These are phyloP conservation scores for Leucophenga varia DNA, from an alignment of 1,140 invertebrate species.

Conservation along the genomic window DNA sequence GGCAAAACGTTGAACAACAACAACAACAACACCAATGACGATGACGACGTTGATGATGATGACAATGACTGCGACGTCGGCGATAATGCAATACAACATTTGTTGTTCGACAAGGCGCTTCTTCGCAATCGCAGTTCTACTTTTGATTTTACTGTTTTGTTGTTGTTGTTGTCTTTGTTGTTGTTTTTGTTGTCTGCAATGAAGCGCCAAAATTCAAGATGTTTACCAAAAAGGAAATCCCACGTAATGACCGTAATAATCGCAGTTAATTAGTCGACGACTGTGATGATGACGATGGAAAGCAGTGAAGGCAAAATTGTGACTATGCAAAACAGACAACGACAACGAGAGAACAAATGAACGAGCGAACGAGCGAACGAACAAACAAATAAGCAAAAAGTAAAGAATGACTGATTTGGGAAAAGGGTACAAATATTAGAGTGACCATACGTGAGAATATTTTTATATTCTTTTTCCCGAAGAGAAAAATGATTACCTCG, in stretches of 20 bases:
- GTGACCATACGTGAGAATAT: no score
- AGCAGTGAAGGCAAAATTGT: slow-evolving; percentile 3
- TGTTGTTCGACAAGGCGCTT: no score
- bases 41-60: slow-evolving; percentile 5
- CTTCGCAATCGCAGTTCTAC: no score
- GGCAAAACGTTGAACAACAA: slow-evolving; percentile 12
- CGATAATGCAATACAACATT: not conserved
- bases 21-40: slow-evolving; percentile 7
- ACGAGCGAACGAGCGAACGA: no score
- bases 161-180: slow-evolving; percentile 9
- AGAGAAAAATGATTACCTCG: no score
- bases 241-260: slow-evolving; percentile 58
- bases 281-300: slow-evolving; percentile 29
- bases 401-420: no score
- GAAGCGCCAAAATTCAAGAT: slow-evolving; percentile 54
- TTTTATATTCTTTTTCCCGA: no score
- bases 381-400: no score
- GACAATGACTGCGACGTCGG: slow-evolving; percentile 1
- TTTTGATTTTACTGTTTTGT: no score
- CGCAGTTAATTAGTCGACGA: slow-evolving; percentile 57
- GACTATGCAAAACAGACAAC: slow-evolving; percentile 43
- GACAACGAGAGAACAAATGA: no score
- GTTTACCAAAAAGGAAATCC: slow-evolving; percentile 56
- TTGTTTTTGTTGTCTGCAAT: slow-evolving; percentile 25
- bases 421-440: no score